Evolutionary conservation across 2,888 invertebrate genomes (phyloP).

Genomic region (Caenorhabditis sulstoni): DNA sequence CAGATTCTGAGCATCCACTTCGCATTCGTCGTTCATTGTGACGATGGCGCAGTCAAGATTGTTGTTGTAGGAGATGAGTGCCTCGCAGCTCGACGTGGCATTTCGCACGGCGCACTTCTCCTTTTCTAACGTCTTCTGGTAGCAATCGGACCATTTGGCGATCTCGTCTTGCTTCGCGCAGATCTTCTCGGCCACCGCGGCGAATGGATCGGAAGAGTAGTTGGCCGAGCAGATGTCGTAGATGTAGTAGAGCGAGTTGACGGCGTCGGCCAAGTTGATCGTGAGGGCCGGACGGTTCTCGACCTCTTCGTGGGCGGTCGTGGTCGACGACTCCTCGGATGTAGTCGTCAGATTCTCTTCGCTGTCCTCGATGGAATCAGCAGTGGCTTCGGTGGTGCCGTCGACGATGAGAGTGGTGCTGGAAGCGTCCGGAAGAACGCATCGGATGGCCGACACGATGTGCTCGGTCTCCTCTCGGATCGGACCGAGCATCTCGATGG

Average conservation of each 20-base stretch:
- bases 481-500: constrained; percentile 74
- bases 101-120: constrained; percentile 65
- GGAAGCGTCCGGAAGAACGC: constrained; percentile 47
- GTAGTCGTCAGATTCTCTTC: constrained; percentile 19
- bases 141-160: constrained; percentile 70
- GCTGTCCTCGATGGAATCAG: constrained; percentile 35
- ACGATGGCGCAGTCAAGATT: constrained; percentile 77
- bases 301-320: constrained; percentile 4
- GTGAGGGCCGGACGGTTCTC: constrained; percentile 44
- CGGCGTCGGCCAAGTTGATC: constrained; percentile 70
- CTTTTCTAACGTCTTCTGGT: constrained; percentile 69
- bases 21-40: constrained; percentile 76
- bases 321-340: constrained; percentile 37
- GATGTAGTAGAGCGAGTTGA: constrained; percentile 69
- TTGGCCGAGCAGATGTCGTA: constrained; percentile 69
- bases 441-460: constrained; percentile 67
- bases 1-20: constrained; percentile 76
- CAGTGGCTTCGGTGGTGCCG: constrained; percentile 51
- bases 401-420: constrained; percentile 46
- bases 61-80: constrained; percentile 75
- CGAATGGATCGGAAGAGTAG: constrained; percentile 59
- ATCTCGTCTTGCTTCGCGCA: constrained; percentile 71
- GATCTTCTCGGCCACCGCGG: constrained; percentile 56
- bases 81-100: constrained; percentile 66
- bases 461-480: constrained; percentile 75